Base-by-base conservation (phyloP, 92 coral and sea anemone species). In the Paragorgia papillata region DNA sequence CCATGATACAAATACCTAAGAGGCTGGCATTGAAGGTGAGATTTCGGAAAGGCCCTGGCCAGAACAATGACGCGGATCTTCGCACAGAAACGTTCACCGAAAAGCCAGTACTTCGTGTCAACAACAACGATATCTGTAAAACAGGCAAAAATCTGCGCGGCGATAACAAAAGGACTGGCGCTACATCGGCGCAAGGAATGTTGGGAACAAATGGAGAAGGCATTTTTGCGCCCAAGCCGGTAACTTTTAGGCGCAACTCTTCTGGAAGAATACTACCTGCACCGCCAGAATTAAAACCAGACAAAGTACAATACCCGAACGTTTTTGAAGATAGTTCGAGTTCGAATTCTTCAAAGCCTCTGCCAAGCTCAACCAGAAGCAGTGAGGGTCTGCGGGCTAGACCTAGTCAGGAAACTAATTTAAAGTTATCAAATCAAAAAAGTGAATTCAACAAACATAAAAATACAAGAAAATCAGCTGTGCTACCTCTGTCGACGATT, bases 1-100 rank as follows among this genome's bases (percentile, higher is more conserved):
- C 90, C 30, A 84, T 95, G 84, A 95, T 95, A 74, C 99, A 95
- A 62, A 82, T 85, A 35, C 97, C 97, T 0, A 88, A 81, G 59
- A 88, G 83, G 41, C 48, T 95, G 57, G 80, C 84, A 76, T 78
- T 95, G 29, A 95, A 89, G 39, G 74, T 90, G 46, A 75, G 81
- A 34, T 51, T 71, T 71, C 62, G 10, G 29, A 2, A 46, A 46
- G 48, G 17, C 26, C 41, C 24, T 44, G 19, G 43, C 26, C 40
- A 17, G 33, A 57, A 68, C 40, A 68, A 34, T 18, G n/a, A n/a
- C n/a, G 54, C 34, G 7, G 41, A 9, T 6, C 13, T n/a, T 24
- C 32, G 12, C 12, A 44, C 20, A 43, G 75, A 68, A 25, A n/a
- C n/a, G n/a, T 34, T 43, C 27, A 46, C 0, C 0, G 59, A 68